Evolutionary conservation across 2,113 vertebrate genomes (phyloP), one percentile per base, ranked within the genome.

Genomic region (Benitochromis conjunctus): DNA sequence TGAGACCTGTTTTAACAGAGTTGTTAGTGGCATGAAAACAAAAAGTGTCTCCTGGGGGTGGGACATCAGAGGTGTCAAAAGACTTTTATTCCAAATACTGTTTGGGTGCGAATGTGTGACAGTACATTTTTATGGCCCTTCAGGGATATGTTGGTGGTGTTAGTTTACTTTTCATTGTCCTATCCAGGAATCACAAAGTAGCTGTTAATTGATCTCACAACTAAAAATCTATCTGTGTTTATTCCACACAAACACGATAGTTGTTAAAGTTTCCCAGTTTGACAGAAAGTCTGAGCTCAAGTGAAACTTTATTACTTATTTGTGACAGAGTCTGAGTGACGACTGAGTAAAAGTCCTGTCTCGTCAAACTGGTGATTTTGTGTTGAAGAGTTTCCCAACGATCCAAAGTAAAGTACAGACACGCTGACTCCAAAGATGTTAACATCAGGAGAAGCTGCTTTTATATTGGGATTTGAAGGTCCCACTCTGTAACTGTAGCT

Each of bases 61-160:
- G 71, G 46, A 76, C 71, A 53, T 76, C 71, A 53, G 46, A 53
- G 46, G 24, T 76, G 71, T 51, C 46, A 5, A 53, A 76, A 76
- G 46, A 10, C 71, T 76, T 76, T 76, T 31, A 53, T 76, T 76
- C 46, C 71, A 76, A 76, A 76, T 76, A 76, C 43, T n/a, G 9
- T 51, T 2, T 12, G 46, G 26, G 71, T 76, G 46, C 6, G 24
- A 76, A 76, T 13, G 18, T 76, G 71, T 13, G 71, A 34, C 46
- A 1, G 71, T 13, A 31, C 2, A 9, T 9, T 53, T 74, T 76
- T 51, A 34, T 76, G 46, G 6, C 26, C 46, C 10, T 76, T 31
- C 18, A 53, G 46, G 10, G 71, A 76, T 5, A 12, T 53, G 16
- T n/a, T 76, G 71, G 46, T 31, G 69, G 69, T 76, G 69, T 74